These are phyloP conservation scores for Lytechinus variegatus DNA, from an alignment of 35 echinoderm and acorn worm species.

Conservation along the genomic window DNA sequence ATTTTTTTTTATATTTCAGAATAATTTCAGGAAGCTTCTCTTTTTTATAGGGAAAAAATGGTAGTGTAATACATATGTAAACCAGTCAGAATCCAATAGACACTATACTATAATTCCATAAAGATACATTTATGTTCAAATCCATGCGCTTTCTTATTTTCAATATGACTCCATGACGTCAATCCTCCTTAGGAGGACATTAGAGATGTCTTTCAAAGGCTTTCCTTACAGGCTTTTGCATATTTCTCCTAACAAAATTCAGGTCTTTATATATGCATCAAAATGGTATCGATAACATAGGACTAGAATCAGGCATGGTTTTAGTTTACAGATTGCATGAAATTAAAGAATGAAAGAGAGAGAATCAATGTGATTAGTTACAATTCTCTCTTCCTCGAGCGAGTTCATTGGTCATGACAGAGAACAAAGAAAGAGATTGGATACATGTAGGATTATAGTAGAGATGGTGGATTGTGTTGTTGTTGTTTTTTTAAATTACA, in stretches of 20 bases:
- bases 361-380: constrained; percentile 12
- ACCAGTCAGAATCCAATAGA: too few relatives aligned
- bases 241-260: neutral
- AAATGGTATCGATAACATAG: neutral
- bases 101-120: neutral
- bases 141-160: neutral
- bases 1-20: too few relatives aligned
- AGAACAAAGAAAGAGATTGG: neutral
- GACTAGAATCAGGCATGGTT: neutral
- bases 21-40: too few relatives aligned
- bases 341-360: neutral
- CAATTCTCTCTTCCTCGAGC: neutral
- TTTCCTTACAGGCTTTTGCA: neutral
- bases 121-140: neutral
- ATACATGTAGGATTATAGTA: neutral
- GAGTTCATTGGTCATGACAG: neutral
- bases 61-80: too few relatives aligned
- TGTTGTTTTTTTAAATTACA: neutral
- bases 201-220: neutral
- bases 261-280: neutral
- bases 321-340: neutral
- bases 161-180: neutral
- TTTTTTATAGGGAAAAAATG: too few relatives aligned
- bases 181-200: neutral
- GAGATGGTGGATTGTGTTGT: neutral